Evolutionary conservation across 2,113 vertebrate species (phyloP), one percentile per base, ranked within the genome.

Genomic region (Paedocypris sp.): DNA sequence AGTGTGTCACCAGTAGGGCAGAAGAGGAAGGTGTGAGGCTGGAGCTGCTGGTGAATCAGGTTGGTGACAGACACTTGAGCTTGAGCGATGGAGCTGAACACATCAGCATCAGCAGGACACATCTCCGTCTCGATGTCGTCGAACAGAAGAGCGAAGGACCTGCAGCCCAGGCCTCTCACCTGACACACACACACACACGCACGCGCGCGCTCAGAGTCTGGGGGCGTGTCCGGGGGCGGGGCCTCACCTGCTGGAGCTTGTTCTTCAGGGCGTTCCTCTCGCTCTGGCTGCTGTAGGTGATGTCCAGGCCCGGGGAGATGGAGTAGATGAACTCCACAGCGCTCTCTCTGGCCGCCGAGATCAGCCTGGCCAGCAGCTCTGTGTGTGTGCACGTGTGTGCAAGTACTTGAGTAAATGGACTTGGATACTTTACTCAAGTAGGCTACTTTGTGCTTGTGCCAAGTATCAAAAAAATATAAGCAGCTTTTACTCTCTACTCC

Each of bases 1-100:
- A n/a, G n/a, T n/a, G n/a, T n/a, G n/a, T n/a, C n/a, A 98, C 95
- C 94, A 84, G 95, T 99, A 32, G 95, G 95, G 65, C 94, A 99
- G 83, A 98, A 97, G 60, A 99, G 89, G 80, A 99, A 98, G 48
- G 82, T 90, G 67, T 90, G 86, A 1, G 92, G 92, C 58, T 93
- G 85, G 77, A 85, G 85, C 53, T 98, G 75, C 70, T 97, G 92
- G 6, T 86, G 86, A 78, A 87, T 98, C 73, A 97, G 90, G 62
- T 99, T 99, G 35, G 93, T 95, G 76, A 98, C 80, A 1, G 88
- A 89, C 60, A 97, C 86, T 70, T 98, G 94, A 64, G 95, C 95
- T 52, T 97, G 87, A 60, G 94, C 93, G 65, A 95, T 96, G 72
- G 95, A 93, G 79, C 88, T 89, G 80, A 97, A 99, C 22, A 89